phyloP scores from a whole-genome alignment of 2,113 vertebrate species.

The Crotalus horridus region DNA sequence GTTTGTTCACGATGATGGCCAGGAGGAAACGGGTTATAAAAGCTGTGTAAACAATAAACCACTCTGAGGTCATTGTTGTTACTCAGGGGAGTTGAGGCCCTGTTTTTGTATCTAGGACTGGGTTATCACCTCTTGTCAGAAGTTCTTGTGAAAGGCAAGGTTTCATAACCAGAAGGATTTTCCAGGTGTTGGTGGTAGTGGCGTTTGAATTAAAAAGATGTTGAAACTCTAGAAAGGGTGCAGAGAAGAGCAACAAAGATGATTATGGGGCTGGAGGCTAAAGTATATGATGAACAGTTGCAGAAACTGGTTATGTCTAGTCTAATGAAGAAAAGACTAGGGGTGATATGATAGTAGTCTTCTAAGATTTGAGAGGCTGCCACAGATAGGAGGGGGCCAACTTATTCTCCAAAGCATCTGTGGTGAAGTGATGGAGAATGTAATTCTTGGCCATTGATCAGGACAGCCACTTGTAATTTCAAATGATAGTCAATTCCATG shows the following conservation, averaged over 20 bases:
- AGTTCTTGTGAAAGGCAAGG: neutral
- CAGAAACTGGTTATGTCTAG: neutral
- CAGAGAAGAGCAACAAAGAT: neutral
- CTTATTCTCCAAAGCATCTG: neutral
- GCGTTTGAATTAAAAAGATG: neutral
- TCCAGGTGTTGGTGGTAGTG: neutral
- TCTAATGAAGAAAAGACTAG: neutral
- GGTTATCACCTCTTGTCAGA: neutral
- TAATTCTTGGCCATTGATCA: neutral
- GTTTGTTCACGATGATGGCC: neutral
- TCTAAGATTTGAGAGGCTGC: neutral
- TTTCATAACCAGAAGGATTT: neutral
- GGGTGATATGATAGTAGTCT: neutral
- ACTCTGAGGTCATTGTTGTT: neutral
- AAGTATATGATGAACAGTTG: neutral
- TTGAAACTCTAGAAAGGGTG: neutral
- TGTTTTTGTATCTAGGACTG: slow-evolving; percentile 6
- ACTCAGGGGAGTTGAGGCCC: neutral
- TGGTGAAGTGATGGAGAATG: neutral
- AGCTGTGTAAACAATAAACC: slow-evolving; percentile 4
- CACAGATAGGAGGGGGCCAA: neutral
- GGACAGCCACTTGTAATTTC: neutral
- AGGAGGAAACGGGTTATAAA: neutral
- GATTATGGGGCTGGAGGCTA: neutral
- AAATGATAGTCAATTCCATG: neutral